Conservation (phyloP, 1,140 invertebrate species). For the Antheraea pernyi region DNA sequence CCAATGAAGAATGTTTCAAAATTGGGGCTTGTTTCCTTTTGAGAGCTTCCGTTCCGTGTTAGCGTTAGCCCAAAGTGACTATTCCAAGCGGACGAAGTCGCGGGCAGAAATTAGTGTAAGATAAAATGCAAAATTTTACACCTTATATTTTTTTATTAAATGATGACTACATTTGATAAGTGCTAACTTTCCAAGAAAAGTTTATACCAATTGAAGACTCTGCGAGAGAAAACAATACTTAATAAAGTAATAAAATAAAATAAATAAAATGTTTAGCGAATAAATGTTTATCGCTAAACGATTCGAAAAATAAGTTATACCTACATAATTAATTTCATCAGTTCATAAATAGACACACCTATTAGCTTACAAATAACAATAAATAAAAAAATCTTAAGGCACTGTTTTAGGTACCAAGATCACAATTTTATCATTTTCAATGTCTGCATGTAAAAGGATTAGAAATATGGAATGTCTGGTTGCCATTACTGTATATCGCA, state of each 20-base stretch:
- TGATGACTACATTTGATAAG: not conserved
- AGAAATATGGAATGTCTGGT: slow-evolving; percentile 69
- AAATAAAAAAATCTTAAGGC: slow-evolving; percentile 75
- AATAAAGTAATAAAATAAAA: slow-evolving; percentile 27
- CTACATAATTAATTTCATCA: slow-evolving; percentile 59
- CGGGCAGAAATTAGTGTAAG: too few species aligned
- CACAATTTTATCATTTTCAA: slow-evolving; percentile 66
- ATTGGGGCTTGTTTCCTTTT: too few species aligned
- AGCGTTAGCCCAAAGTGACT: too few species aligned
- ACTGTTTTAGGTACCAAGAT: slow-evolving; percentile 73
- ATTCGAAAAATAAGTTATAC: slow-evolving; percentile 56
- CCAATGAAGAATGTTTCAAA: too few species aligned
- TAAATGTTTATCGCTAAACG: slow-evolving; percentile 27
- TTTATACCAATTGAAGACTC: not conserved
- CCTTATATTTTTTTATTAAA: not conserved
- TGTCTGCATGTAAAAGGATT: slow-evolving; percentile 47
- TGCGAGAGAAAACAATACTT: not conserved
- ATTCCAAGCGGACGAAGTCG: too few species aligned
- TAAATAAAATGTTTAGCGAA: slow-evolving; percentile 38
- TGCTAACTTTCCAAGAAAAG: not conserved
- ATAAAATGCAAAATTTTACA: too few species aligned
- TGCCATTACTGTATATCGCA: slow-evolving; percentile 28
- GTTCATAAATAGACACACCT: slow-evolving; percentile 59
- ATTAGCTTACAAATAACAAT: slow-evolving; percentile 73
- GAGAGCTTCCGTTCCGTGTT: too few species aligned